Base-by-base conservation (phyloP, 2,797 vertebrate species). In the Tenualosa thibaudeaui region DNA sequence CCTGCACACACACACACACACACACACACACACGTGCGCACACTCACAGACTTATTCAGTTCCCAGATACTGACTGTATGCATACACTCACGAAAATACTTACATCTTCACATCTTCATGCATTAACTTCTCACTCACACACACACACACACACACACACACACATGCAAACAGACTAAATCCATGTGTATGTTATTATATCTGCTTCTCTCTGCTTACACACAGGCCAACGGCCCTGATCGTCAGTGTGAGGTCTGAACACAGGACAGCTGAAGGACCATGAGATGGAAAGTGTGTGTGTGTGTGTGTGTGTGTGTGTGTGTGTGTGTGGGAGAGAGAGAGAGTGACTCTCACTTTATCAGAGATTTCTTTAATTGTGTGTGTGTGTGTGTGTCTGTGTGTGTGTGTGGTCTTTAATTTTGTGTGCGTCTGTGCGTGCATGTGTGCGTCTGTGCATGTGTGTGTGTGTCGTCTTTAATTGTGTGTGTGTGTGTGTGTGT, bases 281-380 rank as follows among this genome's bases (percentile, higher is more conserved):
- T 75, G 78, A 43, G 9, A 43, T 75, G 56, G 56, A 58, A 58
- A 58, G 78, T 50, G 78, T 81, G 78, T 26, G n/a, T 50, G 78
- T 81, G n/a, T 49, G 49, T 81, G 43, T 81, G 78, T 71, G 65
- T 37, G 65, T 37, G 10, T 37, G 26, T 71, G n/a, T 65, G 60
- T 65, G 60, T 65, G 60, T 24, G 24, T 65, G 1, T 31, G 31
- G 7, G 54, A 56, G 54, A 56, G 54, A 22, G 54, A 7, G 54
- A 56, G 54, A 56, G 54, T 5, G 54, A 56, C 54, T 7, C 46
- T 46, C 7, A 4, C 46, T 46, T 46, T 46, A 31, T 31, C 31
- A 31, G 31, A 31, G 31, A 46, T 46, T 46, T 46, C 46, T 46
- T 6, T 46, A 2, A 2, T 31, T 60, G 19, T 60, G 22, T 60